Percentiles rank a stretch among this genome's conserved stretches.
These are phyloP conservation scores for Sphaerophoria taeniata DNA, from an alignment of 2,888 invertebrate species.

Conservation along the genomic window DNA sequence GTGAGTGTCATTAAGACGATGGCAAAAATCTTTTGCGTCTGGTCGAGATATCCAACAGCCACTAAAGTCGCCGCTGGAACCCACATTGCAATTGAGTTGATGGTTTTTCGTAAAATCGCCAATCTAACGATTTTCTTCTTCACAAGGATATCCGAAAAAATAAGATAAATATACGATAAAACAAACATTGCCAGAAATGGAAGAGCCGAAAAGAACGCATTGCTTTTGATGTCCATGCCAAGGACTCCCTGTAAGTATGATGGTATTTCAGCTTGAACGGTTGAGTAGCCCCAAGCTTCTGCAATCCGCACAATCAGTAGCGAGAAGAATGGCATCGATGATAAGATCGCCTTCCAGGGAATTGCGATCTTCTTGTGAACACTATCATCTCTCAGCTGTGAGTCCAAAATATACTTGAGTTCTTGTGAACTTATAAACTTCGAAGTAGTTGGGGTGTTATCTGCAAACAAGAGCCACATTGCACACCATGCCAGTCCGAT, in stretches of 20 bases:
- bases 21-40: slow-evolving; percentile 81
- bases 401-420: slow-evolving; percentile 85
- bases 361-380: slow-evolving; percentile 81
- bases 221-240: slow-evolving; percentile 85
- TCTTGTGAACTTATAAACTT: slow-evolving; percentile 84
- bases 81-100: slow-evolving; percentile 80
- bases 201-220: slow-evolving; percentile 83
- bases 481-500: slow-evolving; percentile 84
- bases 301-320: slow-evolving; percentile 84
- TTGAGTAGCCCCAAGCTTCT: slow-evolving; percentile 88
- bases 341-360: slow-evolving; percentile 86
- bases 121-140: slow-evolving; percentile 80
- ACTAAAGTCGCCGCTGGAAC: slow-evolving; percentile 84
- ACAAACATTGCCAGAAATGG: slow-evolving; percentile 84
- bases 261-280: slow-evolving; percentile 87
- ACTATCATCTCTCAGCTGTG: slow-evolving; percentile 77
- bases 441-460: slow-evolving; percentile 85
- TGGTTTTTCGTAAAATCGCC: slow-evolving; percentile 76
- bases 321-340: slow-evolving; percentile 86
- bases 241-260: slow-evolving; percentile 86
- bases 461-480: slow-evolving; percentile 84
- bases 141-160: slow-evolving; percentile 83
- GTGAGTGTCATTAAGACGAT: slow-evolving; percentile 84
- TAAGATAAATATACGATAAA: slow-evolving; percentile 82
- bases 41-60: slow-evolving; percentile 83